Conservation (phyloP, 1,140 invertebrate species). For the Dolichoris vasculosae region DNA sequence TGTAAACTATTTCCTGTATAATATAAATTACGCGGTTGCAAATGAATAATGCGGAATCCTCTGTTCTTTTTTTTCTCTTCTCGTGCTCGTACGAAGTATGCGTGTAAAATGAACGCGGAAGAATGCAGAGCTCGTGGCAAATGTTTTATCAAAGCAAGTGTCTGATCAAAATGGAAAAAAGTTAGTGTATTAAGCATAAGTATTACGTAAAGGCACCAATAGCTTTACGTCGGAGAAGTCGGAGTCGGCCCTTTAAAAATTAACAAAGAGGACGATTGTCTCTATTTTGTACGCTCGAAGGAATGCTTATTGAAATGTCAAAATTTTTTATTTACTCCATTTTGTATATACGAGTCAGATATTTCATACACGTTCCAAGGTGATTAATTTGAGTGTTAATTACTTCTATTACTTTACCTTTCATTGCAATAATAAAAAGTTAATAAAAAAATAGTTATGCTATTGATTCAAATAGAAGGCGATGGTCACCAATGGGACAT, state of each 20-base stretch:
- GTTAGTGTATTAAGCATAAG: background rate
- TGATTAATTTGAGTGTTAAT: conserved; percentile 18
- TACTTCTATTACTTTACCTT: background rate
- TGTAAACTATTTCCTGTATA: conserved; percentile 19
- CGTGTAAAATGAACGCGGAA: conserved; percentile 32
- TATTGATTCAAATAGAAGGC: background rate
- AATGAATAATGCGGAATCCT: conserved; percentile 6
- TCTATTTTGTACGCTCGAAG: background rate
- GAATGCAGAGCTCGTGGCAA: background rate
- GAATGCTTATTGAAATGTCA: background rate
- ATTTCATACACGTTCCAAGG: background rate
- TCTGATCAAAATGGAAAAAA: conserved; percentile 32
- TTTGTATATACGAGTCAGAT: background rate
- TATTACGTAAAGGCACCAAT: background rate
- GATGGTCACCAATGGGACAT: conserved; percentile 1
- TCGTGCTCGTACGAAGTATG: background rate
- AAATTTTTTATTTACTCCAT: background rate
- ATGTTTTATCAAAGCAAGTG: conserved; percentile 8
- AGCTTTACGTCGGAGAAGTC: background rate
- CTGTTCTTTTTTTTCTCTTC: conserved; percentile 3
- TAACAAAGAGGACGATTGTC: background rate
- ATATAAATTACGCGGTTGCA: conserved; percentile 8
- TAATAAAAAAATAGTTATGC: conserved; percentile 8
- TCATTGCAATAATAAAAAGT: background rate
- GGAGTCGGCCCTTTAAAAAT: background rate